These are phyloP conservation scores for Belonocnema kinseyi DNA, from an alignment of 1,140 invertebrate species.

Conservation along the genomic window DNA sequence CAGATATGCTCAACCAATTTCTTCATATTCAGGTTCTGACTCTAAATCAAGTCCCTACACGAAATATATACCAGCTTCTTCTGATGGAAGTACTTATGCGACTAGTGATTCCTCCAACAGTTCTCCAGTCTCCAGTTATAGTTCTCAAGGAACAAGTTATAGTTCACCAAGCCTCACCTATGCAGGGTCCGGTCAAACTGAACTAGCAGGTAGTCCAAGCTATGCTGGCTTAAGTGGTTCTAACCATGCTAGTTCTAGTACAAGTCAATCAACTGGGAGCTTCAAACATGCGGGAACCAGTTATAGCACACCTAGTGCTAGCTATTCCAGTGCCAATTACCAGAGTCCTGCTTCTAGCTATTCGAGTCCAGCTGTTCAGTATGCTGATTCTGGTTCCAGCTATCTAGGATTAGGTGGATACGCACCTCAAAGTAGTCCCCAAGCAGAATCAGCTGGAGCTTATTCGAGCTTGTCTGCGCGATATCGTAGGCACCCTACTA, in stretches of 20 bases:
- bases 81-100: slow-evolving; percentile 56
- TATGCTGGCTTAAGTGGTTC: slow-evolving; percentile 38
- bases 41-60: slow-evolving; percentile 45
- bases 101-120: slow-evolving; percentile 34
- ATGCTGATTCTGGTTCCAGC: slow-evolving; percentile 32
- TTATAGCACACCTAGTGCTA: slow-evolving; percentile 39
- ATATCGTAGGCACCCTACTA: slow-evolving; percentile 56
- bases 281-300: slow-evolving; percentile 27
- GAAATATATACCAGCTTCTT: slow-evolving; percentile 59
- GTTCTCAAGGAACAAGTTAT: neutral
- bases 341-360: slow-evolving; percentile 34
- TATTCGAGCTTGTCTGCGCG: slow-evolving; percentile 61
- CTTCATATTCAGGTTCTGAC: slow-evolving; percentile 53
- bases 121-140: neutral
- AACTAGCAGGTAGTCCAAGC: slow-evolving; percentile 15
- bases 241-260: slow-evolving; percentile 38
- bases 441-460: slow-evolving; percentile 51
- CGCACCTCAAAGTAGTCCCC: slow-evolving; percentile 43
- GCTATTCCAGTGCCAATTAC: slow-evolving; percentile 24
- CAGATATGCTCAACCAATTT: slow-evolving; percentile 61
- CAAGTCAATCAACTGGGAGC: slow-evolving; percentile 26
- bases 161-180: slow-evolving; percentile 36
- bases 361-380: slow-evolving; percentile 33
- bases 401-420: slow-evolving; percentile 43
- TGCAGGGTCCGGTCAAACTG: too few relatives aligned